Evolutionary conservation across 1,140 invertebrate species (phyloP).

Genomic region (Drosophila sechellia): DNA sequence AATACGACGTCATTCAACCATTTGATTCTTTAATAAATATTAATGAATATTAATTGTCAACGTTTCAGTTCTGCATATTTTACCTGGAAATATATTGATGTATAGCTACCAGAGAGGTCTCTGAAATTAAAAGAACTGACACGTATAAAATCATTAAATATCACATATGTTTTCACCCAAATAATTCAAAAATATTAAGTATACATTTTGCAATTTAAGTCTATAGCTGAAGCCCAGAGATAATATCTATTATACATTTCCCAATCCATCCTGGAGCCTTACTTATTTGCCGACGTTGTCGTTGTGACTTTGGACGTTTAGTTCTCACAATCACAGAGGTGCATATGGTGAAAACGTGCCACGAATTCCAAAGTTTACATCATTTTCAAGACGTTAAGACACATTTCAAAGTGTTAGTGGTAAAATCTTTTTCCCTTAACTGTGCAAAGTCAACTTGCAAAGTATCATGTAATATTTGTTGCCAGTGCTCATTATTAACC

Average conservation of each 20-base stretch:
- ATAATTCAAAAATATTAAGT: too few species aligned
- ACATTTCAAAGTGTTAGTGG: too few species aligned
- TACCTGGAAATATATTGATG: constrained; percentile 3
- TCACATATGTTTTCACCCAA: too few species aligned
- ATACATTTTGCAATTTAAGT: not conserved
- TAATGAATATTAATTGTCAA: not conserved
- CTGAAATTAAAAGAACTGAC: not conserved
- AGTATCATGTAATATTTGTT: constrained; percentile 71
- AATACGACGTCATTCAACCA: constrained; percentile 66
- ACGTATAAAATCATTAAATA: not conserved
- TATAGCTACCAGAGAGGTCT: constrained; percentile 6
- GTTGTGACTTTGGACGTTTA: constrained; percentile 18
- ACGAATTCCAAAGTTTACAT: not conserved
- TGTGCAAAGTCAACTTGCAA: constrained; percentile 30
- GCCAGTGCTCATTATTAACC: constrained; percentile 13
- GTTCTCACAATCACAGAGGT: constrained; percentile 7
- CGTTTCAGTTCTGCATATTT: not conserved
- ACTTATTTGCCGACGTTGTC: constrained; percentile 65
- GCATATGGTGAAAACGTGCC: constrained; percentile 16
- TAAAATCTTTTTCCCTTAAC: not conserved
- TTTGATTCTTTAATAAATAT: constrained; percentile 39
- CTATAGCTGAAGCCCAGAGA: too few species aligned
- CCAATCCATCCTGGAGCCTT: not conserved
- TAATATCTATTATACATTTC: not conserved
- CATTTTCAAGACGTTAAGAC: not conserved